Evolutionary conservation across 2,797 vertebrate species (phyloP).

Genomic region (Potorous gilbertii): DNA sequence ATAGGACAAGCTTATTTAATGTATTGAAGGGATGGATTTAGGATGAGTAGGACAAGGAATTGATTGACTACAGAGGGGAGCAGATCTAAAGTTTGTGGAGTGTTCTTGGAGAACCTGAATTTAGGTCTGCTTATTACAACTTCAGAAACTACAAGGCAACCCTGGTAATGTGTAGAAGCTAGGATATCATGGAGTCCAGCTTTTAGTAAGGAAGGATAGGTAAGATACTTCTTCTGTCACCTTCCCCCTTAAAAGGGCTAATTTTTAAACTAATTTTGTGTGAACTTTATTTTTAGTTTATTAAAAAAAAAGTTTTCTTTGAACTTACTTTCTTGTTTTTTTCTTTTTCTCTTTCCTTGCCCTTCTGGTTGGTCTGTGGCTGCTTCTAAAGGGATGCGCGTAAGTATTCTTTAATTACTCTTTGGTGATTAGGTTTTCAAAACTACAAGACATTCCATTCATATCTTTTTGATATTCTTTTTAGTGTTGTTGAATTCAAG

Average conservation of each 20-base stretch:
- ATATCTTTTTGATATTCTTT: slow-evolving; percentile 71
- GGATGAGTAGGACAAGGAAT: slow-evolving; percentile 78
- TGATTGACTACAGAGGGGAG: slow-evolving; percentile 75
- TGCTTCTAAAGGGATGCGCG: slow-evolving; percentile 93
- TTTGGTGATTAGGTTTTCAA: slow-evolving; percentile 6
- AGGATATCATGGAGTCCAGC: slow-evolving; percentile 65
- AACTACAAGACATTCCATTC: slow-evolving; percentile 71
- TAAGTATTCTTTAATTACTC: slow-evolving; percentile 87
- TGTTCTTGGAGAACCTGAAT: slow-evolving; percentile 81
- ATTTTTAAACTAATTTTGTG: slow-evolving; percentile 60
- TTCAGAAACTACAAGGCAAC: slow-evolving; percentile 73
- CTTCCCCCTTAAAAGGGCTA: slow-evolving; percentile 69
- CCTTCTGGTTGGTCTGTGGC: slow-evolving; percentile 79
- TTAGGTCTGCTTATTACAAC: slow-evolving; percentile 77
- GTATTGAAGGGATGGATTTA: slow-evolving; percentile 80
- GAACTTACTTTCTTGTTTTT: slow-evolving; percentile 83
- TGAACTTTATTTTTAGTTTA: slow-evolving; percentile 56
- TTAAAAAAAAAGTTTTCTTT: slow-evolving; percentile 9
- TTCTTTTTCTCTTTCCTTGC: slow-evolving; percentile 69
- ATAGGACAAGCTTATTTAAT: slow-evolving; percentile 65
- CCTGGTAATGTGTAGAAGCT: slow-evolving; percentile 61
- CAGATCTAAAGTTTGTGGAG: slow-evolving; percentile 80
- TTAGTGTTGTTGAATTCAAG: slow-evolving; percentile 98
- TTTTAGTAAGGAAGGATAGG: slow-evolving; percentile 75
- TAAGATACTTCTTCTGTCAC: slow-evolving; percentile 65